These are phyloP conservation scores for Neosilurus hyrtlii DNA, from an alignment of 2,797 vertebrate genomes.

Conservation along the genomic window DNA sequence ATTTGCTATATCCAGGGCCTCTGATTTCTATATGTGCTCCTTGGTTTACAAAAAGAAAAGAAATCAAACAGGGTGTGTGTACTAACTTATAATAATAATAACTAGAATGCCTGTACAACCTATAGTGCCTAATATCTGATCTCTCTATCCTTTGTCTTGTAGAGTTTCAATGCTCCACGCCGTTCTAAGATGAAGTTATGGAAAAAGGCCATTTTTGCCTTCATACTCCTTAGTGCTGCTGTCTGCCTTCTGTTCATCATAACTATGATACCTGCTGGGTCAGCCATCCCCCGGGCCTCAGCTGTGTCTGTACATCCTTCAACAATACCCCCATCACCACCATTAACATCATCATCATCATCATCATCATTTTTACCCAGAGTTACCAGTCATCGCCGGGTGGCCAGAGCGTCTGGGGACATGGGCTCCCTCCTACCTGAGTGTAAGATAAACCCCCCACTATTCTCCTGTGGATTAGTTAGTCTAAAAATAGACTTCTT, in stretches of 20 bases:
- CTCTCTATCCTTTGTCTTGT: constrained; percentile 63
- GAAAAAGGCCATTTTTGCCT: constrained; percentile 90
- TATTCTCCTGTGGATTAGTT: constrained; percentile 53
- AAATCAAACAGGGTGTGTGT: no score
- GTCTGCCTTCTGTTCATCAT: constrained; percentile 86
- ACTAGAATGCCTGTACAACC: no score
- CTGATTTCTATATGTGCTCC: no score
- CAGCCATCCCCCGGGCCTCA: constrained; percentile 58
- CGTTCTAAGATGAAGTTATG: constrained; percentile 98
- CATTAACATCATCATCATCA: constrained; percentile 41
- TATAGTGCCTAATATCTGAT: constrained; percentile 12
- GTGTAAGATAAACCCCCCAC: constrained; percentile 79
- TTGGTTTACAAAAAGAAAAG: no score
- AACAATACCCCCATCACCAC: constrained; percentile 47
- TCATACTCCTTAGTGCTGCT: constrained; percentile 87
- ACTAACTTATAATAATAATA: no score
- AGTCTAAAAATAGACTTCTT: constrained; percentile 38
- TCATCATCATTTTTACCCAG: constrained; percentile 17
- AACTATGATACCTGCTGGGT: constrained; percentile 75
- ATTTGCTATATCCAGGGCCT: no score
- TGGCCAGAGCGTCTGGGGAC: constrained; percentile 75
- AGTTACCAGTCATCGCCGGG: constrained; percentile 70
- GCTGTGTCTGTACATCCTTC: constrained; percentile 50
- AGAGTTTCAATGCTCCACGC: constrained; percentile 90
- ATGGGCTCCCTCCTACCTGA: constrained; percentile 83